Conservation (phyloP, 2,797 vertebrate species). For the Lepus townsendii region DNA sequence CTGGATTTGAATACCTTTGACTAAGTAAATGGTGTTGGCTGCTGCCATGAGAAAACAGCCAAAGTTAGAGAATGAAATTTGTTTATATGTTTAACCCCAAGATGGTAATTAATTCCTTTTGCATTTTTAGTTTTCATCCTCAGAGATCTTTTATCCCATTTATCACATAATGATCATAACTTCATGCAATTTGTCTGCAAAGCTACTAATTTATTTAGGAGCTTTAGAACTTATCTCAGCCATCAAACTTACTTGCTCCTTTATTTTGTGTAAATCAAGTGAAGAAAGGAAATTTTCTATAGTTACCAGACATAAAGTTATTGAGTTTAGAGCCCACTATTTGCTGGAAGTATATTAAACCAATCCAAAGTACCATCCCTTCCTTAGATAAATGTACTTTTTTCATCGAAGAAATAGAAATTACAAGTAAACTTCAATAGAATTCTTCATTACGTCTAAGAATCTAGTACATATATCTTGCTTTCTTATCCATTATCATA, state of each 20-base stretch:
- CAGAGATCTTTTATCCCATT: background rate
- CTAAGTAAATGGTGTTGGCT: background rate
- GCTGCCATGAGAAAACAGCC: background rate
- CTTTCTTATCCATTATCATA: background rate
- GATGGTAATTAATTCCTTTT: background rate
- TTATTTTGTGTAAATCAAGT: constrained; percentile 23
- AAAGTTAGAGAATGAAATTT: background rate
- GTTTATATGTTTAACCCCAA: background rate
- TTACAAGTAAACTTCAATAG: background rate
- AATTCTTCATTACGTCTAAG: background rate
- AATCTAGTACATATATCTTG: background rate
- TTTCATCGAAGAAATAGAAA: constrained; percentile 40
- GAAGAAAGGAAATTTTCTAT: constrained; percentile 19
- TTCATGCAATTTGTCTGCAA: background rate
- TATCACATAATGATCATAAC: background rate
- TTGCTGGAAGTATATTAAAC: background rate
- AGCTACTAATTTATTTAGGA: background rate
- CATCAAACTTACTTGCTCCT: background rate
- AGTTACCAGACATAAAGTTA: background rate
- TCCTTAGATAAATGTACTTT: constrained; percentile 17
- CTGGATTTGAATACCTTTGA: background rate
- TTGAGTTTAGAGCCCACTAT: background rate
- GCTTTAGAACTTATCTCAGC: background rate
- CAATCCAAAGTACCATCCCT: background rate
- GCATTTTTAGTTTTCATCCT: constrained; percentile 9